Base-by-base conservation (phyloP, 2,797 vertebrate species). In the Calcarius lapponicus region DNA sequence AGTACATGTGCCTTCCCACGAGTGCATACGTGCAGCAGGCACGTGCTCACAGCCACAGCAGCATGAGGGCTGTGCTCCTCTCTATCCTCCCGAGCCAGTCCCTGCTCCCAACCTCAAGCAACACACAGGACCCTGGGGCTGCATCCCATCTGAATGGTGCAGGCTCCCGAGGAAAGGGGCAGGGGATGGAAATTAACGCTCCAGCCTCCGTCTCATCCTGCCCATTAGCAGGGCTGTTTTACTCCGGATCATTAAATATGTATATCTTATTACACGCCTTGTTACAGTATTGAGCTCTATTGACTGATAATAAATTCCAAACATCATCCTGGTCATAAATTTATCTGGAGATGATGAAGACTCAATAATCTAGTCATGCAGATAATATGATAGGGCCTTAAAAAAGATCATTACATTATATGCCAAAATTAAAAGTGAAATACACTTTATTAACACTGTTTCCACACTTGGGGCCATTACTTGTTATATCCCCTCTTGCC, bases 181-280 rank as follows among this genome's bases (percentile, higher is more conserved):
- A 96, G 81, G 87, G 88, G 85, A 91, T 91, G 92, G 95, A 94
- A 96, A 97, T 93, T 93, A 96, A 96, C 88, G 24, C 85, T 96
- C 91, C 94, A 91, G 96, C 97, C 97, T 97, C 96, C 4, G 66
- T 95, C 93, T 96, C 94, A 61, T 94, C 95, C 92, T 91, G 73
- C 97, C 98, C 97, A 98, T 98, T 98, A 98, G 97, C 48, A 85
- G 93, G 98, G 97, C 97, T 98, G 98, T 98, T 98, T 99, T 98
- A 99, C 99, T 99, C 98, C 97, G 98, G 98, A 98, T 99, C 99
- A 99, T 99, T 99, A 99, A 99, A 99, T 99, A 99, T 99, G 99
- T 99, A 99, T 99, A 99, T 99, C 99, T 99, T 99, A 99, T 99
- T 99, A 98, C 98, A 98, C 96, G 98, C 97, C 98, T 98, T 98